phyloP scores from a whole-genome alignment of 2,797 vertebrate genomes.

The Anniella stebbinsi region DNA sequence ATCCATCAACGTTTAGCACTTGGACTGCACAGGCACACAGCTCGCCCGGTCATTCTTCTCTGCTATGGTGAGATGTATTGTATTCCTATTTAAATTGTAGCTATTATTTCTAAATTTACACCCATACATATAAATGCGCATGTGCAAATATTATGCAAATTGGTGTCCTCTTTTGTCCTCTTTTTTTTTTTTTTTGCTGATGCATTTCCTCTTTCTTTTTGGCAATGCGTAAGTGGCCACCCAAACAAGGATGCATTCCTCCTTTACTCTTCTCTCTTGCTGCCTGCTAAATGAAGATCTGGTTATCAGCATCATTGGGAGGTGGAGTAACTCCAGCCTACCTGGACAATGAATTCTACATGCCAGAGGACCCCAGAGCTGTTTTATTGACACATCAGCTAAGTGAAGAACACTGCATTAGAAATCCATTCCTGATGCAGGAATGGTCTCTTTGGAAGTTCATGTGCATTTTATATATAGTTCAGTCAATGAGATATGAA shows the following conservation, averaged over 20 bases:
- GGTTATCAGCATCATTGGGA: background rate
- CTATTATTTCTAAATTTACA: no score
- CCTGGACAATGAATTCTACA: background rate
- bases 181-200: no score
- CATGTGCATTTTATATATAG: background rate
- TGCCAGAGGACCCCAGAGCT: background rate
- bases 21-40: no score
- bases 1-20: no score
- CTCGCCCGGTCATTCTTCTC: no score
- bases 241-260: background rate
- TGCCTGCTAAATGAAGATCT: background rate
- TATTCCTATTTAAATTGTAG: no score
- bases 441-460: slow-evolving; percentile 5
- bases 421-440: background rate
- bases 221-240: no score
- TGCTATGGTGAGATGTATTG: no score
- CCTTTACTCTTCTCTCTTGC: background rate
- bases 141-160: no score
- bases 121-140: no score
- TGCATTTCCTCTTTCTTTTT: no score
- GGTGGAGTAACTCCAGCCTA: background rate
- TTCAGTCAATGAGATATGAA: slow-evolving; percentile 14
- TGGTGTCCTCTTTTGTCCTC: no score
- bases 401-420: background rate
- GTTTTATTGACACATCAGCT: background rate